Conservation (phyloP, 2,888 invertebrate species). For the Candidula unifasciata region DNA sequence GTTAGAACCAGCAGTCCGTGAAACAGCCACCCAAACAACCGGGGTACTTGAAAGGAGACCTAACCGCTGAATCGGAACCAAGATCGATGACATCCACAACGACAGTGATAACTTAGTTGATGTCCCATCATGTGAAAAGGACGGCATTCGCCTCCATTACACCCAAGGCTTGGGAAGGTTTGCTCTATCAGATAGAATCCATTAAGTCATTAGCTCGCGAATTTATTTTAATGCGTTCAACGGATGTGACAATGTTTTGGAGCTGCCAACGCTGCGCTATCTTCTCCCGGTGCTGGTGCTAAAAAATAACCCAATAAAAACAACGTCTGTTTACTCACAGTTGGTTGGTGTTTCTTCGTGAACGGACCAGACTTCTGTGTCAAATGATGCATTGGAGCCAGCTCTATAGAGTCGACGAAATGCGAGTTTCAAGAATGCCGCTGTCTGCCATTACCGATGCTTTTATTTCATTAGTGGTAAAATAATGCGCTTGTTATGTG, state of each 20-base stretch:
- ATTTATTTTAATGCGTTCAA: slow-evolving; percentile 24
- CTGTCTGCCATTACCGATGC: slow-evolving; percentile 10
- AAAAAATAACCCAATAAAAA: slow-evolving; percentile 1
- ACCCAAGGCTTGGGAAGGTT: slow-evolving; percentile 6
- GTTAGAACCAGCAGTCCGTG: background rate
- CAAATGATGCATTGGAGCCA: slow-evolving; percentile 10
- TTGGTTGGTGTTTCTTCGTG: slow-evolving; percentile 6
- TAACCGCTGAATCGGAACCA: slow-evolving; percentile 4
- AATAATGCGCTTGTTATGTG: slow-evolving; percentile 8
- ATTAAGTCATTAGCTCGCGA: slow-evolving; percentile 29
- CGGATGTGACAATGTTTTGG: slow-evolving; percentile 19
- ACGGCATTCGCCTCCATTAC: slow-evolving; percentile 14
- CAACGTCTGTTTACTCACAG: background rate
- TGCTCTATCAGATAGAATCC: slow-evolving; percentile 20
- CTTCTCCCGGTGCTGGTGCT: background rate
- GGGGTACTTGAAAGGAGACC: background rate
- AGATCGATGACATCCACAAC: background rate
- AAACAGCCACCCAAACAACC: background rate
- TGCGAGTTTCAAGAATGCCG: background rate
- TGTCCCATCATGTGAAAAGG: background rate
- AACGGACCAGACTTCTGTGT: background rate
- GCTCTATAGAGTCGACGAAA: background rate
- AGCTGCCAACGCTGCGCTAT: background rate
- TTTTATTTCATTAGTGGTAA: slow-evolving; percentile 41
- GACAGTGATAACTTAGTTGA: background rate